Percentiles rank a stretch among this genome's conserved stretches.
phyloP scores from a whole-genome alignment of 2,797 vertebrate species.

The Helicolenus hilgendorfi region DNA sequence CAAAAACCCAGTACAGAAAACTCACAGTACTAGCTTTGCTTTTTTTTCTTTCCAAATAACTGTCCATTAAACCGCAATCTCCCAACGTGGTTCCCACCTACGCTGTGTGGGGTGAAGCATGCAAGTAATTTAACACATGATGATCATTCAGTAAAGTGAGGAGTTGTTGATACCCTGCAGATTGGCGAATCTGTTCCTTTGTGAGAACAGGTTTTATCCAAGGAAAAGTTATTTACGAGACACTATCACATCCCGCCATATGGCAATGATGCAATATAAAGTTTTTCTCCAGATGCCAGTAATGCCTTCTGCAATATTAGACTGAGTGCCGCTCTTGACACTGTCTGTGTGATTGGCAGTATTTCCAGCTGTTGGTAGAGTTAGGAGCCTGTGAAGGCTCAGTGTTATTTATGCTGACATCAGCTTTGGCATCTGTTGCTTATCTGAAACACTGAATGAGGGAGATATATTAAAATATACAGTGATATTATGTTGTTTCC shows the following conservation, averaged over 20 bases:
- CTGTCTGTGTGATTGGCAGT: slow-evolving; percentile 62
- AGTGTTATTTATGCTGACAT: slow-evolving; percentile 44
- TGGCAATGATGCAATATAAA: slow-evolving; percentile 43
- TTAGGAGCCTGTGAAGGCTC: slow-evolving; percentile 20
- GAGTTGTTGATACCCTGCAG: slow-evolving; percentile 50
- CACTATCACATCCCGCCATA: slow-evolving; percentile 28
- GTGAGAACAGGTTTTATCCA: slow-evolving; percentile 25
- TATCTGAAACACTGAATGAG: slow-evolving; percentile 29
- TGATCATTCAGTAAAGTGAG: slow-evolving; percentile 55
- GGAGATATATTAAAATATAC: slow-evolving; percentile 32
- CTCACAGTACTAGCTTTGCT: background rate
- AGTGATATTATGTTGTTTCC: slow-evolving; percentile 18
- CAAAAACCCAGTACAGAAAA: slow-evolving; percentile 30
- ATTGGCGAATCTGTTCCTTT: slow-evolving; percentile 36
- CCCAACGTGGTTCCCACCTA: slow-evolving; percentile 39
- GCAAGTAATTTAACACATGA: slow-evolving; percentile 55
- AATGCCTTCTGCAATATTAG: slow-evolving; percentile 35
- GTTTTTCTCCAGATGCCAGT: slow-evolving; percentile 61
- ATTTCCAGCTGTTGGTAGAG: slow-evolving; percentile 67
- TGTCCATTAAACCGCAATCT: slow-evolving; percentile 50
- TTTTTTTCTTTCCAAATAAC: slow-evolving; percentile 28
- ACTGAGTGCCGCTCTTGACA: slow-evolving; percentile 45
- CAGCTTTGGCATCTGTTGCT: slow-evolving; percentile 68
- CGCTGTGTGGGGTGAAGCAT: slow-evolving; percentile 47
- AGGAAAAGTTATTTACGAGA: slow-evolving; percentile 25